These are phyloP conservation scores for Hestina assimilis DNA, from an alignment of 1,140 invertebrate species.

Conservation along the genomic window DNA sequence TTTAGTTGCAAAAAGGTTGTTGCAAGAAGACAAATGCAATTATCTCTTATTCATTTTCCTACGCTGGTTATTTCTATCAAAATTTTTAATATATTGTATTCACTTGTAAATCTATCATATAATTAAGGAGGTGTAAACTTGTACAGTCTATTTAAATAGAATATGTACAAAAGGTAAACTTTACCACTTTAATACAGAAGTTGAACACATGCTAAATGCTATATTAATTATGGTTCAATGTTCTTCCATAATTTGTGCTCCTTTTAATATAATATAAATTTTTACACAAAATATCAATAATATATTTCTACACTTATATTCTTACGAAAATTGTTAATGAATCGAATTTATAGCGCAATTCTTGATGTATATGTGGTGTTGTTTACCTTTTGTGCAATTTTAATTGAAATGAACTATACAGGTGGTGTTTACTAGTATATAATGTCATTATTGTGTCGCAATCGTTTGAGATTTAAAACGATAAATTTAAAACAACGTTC, in stretches of 20 bases:
- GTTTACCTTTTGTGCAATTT: background rate
- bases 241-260: too few relatives aligned
- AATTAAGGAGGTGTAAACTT: conserved; percentile 9
- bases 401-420: background rate
- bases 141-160: conserved; percentile 2
- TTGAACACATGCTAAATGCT: too few relatives aligned
- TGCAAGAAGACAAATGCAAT: conserved; percentile 3
- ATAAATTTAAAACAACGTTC: background rate
- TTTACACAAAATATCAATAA: too few relatives aligned
- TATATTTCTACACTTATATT: too few relatives aligned
- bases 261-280: too few relatives aligned
- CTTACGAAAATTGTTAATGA: too few relatives aligned
- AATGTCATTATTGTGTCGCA: conserved; percentile 1
- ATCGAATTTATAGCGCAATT: too few relatives aligned
- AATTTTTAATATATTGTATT: conserved; percentile 7
- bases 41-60: background rate
- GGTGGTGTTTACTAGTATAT: background rate
- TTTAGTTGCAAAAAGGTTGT: background rate
- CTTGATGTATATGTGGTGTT: background rate
- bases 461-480: conserved; percentile 12
- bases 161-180: background rate
- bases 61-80: background rate
- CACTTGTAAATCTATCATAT: conserved; percentile 14
- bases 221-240: too few relatives aligned
- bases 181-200: too few relatives aligned